Percentiles rank a stretch among this genome's conserved stretches.
These are phyloP conservation scores for Oscheius sp. DNA, from an alignment of 2,888 invertebrate species.

Conservation along the genomic window DNA sequence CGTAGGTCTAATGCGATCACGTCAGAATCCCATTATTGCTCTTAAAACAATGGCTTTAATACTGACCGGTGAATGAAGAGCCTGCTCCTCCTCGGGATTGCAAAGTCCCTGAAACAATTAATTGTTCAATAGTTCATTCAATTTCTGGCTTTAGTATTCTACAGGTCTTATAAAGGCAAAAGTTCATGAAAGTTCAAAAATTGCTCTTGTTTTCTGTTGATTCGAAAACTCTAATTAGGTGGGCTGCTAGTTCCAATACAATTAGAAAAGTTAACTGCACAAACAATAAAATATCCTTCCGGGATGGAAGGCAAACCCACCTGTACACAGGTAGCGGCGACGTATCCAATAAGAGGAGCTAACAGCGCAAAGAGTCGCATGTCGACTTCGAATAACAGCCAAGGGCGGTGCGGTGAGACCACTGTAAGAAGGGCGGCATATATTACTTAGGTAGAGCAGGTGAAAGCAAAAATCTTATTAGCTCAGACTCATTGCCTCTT, in stretches of 20 bases:
- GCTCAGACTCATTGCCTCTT: too few species aligned
- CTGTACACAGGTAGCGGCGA: conserved; percentile 17
- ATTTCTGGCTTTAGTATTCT: too few species aligned
- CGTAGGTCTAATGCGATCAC: conserved; percentile 16
- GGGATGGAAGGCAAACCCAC: not conserved
- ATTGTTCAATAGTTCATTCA: too few species aligned
- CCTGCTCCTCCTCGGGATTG: not conserved
- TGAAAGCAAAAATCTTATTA: not conserved
- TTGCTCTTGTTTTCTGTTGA: too few species aligned
- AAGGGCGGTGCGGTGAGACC: conserved; percentile 27
- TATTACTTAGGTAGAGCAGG: conserved; percentile 21
- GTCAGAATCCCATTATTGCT: conserved; percentile 20
- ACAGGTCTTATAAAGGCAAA: too few species aligned
- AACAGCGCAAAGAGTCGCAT: conserved; percentile 21
- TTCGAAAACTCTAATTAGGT: too few species aligned
- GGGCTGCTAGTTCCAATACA: too few species aligned
- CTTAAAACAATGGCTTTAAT: not conserved
- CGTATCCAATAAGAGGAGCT: not conserved
- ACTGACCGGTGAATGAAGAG: conserved; percentile 11
- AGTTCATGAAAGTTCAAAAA: too few species aligned
- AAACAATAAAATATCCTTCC: not conserved
- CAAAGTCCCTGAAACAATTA: conserved; percentile 1
- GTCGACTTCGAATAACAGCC: conserved; percentile 23
- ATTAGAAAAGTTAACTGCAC: too few species aligned
- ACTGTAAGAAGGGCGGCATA: conserved; percentile 29